Base-by-base conservation (phyloP, 1,140 invertebrate species). In the Drosophila orena region DNA sequence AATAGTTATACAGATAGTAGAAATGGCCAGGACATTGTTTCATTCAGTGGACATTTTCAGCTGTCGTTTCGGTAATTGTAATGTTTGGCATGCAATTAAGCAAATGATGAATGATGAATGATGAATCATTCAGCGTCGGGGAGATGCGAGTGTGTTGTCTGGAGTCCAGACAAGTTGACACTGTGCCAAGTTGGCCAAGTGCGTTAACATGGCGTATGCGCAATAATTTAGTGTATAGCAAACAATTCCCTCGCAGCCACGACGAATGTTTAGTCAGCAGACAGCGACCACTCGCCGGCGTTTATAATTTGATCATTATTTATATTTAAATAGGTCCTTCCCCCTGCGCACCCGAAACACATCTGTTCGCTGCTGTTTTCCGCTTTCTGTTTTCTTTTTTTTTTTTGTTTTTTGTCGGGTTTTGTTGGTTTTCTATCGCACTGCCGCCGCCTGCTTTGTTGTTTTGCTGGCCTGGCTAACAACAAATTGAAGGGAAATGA, bases 401-500 rank as follows among this genome's bases (percentile, higher is more conserved):
- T 38, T 10, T 38, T 38, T 38, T 2, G 34, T 3, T 17, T 17
- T 42, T 42, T 17, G 17, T 17, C 17, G 17, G 17, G 17, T 17
- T 17, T 43, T 20, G n/a, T 10, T 17, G 15, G 6, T 17, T 42
- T 42, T 42, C 15, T 43, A 24, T 57, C 42, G 52, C 24, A 35
- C n/a, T 27, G 40, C 40, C 35, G 27, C 20, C 35, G 34, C 42
- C 69, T 55, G 65, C 70, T 68, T 77, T 83, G 81, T 62, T 77
- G 65, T 72, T 72, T 43, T 76, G 70, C 56, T 76, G 61, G 74
- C 68, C 68, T 71, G 76, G 72, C 80, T 72, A 84, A 79, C 81
- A 91, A 91, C 85, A 91, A 91, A 91, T 91, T 91, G 90, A 86
- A 86, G 84, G 90, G 89, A 91, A 91, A 91, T 91, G 84, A 91